Percentiles rank a stretch among this genome's conserved stretches.
These are phyloP conservation scores for Dioctria rufipes DNA, from an alignment of 2,888 invertebrate genomes.

Conservation along the genomic window DNA sequence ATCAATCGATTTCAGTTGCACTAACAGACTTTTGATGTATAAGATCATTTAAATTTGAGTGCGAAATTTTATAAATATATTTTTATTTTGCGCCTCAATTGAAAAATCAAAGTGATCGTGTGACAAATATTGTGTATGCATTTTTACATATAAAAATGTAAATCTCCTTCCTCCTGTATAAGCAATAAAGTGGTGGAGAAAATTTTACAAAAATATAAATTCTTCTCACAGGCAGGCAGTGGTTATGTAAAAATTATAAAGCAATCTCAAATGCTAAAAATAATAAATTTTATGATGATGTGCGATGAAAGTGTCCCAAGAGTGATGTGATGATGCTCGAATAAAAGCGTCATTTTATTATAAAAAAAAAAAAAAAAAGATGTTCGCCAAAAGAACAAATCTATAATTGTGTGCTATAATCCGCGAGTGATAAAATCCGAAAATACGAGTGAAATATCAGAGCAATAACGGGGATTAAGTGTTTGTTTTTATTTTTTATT, in stretches of 20 bases:
- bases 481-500: not conserved
- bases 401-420: not conserved
- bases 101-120: too few relatives aligned
- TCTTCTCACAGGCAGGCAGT: not conserved
- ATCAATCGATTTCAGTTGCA: too few relatives aligned
- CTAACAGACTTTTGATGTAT: too few relatives aligned
- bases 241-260: not conserved
- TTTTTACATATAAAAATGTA: too few relatives aligned
- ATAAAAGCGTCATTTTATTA: not conserved
- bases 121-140: too few relatives aligned
- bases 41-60: too few relatives aligned
- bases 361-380: not conserved
- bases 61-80: too few relatives aligned
- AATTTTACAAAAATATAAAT: too few relatives aligned
- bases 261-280: constrained; percentile 5
- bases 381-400: not conserved
- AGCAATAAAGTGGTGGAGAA: too few relatives aligned
- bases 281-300: not conserved
- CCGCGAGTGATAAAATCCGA: not conserved
- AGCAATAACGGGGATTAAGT: not conserved
- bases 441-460: not conserved
- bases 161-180: too few relatives aligned
- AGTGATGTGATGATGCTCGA: not conserved
- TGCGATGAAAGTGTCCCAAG: not conserved
- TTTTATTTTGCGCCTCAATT: too few relatives aligned